These are phyloP conservation scores for Lepus europaeus DNA, from an alignment of 2,113 vertebrate species.

Conservation along the genomic window DNA sequence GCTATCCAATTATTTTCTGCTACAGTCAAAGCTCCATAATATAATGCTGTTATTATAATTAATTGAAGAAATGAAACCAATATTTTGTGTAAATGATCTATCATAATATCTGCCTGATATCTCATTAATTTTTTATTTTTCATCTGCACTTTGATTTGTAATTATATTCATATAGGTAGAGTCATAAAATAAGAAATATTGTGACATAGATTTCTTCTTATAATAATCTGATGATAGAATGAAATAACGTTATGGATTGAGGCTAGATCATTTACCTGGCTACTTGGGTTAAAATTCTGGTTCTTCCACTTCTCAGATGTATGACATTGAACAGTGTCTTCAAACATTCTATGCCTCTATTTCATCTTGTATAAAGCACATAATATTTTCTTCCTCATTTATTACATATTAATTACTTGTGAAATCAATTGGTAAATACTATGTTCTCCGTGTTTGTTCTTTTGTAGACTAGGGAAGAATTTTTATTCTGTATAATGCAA, in stretches of 20 bases:
- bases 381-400: not conserved
- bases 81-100: not conserved
- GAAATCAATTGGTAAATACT: not conserved
- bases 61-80: conserved; percentile 10
- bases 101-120: not conserved
- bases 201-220: not conserved
- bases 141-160: not conserved
- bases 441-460: not conserved
- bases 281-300: not conserved
- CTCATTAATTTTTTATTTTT: not conserved
- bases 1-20: not conserved
- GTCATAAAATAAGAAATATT: not conserved
- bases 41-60: not conserved
- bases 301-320: not conserved
- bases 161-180: not conserved
- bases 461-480: not conserved
- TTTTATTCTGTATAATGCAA: not conserved
- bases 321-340: not conserved
- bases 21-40: not conserved
- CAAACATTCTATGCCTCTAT: not conserved
- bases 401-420: not conserved
- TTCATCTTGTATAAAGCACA: not conserved
- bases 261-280: not conserved
- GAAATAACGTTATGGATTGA: not conserved
- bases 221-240: not conserved